Percentiles rank a stretch among this genome's conserved stretches.
Conservation (phyloP, 2,888 invertebrate genomes). For the Lottia gigantea region DNA sequence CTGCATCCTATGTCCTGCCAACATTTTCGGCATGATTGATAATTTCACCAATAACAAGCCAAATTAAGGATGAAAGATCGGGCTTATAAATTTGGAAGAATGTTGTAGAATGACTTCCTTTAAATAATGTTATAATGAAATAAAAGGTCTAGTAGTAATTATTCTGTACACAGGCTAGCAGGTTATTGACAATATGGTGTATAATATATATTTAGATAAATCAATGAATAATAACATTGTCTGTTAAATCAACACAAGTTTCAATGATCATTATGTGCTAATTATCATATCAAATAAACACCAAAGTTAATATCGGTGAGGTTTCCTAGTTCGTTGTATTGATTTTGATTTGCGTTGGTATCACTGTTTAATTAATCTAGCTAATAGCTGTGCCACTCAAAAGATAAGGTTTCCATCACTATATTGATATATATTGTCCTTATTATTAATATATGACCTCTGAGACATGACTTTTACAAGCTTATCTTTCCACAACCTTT, state of each 20-base stretch:
- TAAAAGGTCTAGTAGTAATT: too few species aligned
- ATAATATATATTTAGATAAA: slow-evolving; percentile 4
- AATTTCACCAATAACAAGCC: too few species aligned
- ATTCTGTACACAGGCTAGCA: too few species aligned
- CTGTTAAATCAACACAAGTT: not conserved
- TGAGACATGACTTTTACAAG: not conserved
- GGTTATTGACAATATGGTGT: too few species aligned
- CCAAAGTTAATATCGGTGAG: too few species aligned
- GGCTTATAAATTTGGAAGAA: too few species aligned
- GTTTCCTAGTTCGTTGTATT: not conserved
- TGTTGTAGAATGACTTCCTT: too few species aligned
- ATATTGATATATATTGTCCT: slow-evolving; percentile 1
- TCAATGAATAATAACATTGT: slow-evolving; percentile 2
- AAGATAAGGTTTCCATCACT: slow-evolving; percentile 9
- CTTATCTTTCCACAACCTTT: too few species aligned
- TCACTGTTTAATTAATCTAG: slow-evolving; percentile 9
- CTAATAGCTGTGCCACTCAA: slow-evolving; percentile 4
- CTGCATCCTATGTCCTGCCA: too few species aligned
- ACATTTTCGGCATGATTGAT: too few species aligned
- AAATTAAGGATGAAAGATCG: too few species aligned
- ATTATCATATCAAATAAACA: slow-evolving; percentile 11
- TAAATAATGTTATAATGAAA: too few species aligned
- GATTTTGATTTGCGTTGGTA: not conserved
- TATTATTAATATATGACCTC: slow-evolving; percentile 7
- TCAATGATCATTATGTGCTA: not conserved